A percentile compares a stretch with the other conserved stretches of the same genome.
These are phyloP conservation scores for Anoura caudifer DNA, from an alignment of 2,113 vertebrate species.

Conservation along the genomic window DNA sequence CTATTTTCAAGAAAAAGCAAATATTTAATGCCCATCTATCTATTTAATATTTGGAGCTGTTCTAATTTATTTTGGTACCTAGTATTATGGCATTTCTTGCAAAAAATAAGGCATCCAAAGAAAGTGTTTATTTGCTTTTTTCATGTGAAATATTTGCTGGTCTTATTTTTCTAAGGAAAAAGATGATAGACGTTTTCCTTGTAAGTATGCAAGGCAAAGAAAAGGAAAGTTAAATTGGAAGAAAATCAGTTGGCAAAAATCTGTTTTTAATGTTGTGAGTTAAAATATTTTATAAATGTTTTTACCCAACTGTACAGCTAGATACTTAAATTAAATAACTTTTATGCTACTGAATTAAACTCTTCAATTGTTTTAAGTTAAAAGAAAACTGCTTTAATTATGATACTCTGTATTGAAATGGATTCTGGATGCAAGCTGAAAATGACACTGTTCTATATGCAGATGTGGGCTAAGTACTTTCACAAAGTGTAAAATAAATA, in stretches of 20 bases:
- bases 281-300: slow-evolving; percentile 34
- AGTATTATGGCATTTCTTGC: background rate
- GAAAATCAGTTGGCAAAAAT: background rate
- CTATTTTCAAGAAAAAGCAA: background rate
- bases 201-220: background rate
- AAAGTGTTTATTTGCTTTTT: background rate
- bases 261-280: background rate
- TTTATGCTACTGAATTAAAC: background rate
- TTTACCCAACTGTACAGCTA: background rate
- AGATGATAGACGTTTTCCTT: background rate
- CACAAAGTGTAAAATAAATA: background rate
- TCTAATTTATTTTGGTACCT: background rate
- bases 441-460: background rate
- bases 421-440: background rate
- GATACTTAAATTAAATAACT: background rate
- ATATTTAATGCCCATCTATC: background rate
- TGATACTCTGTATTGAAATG: background rate
- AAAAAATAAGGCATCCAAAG: background rate
- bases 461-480: background rate
- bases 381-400: slow-evolving; percentile 22
- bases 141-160: background rate
- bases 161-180: background rate
- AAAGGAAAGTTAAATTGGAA: background rate
- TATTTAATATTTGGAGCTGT: background rate
- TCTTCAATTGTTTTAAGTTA: slow-evolving; percentile 12